Evolutionary conservation across 2,113 vertebrate species (phyloP).

Genomic region (Actinemys pallida): DNA sequence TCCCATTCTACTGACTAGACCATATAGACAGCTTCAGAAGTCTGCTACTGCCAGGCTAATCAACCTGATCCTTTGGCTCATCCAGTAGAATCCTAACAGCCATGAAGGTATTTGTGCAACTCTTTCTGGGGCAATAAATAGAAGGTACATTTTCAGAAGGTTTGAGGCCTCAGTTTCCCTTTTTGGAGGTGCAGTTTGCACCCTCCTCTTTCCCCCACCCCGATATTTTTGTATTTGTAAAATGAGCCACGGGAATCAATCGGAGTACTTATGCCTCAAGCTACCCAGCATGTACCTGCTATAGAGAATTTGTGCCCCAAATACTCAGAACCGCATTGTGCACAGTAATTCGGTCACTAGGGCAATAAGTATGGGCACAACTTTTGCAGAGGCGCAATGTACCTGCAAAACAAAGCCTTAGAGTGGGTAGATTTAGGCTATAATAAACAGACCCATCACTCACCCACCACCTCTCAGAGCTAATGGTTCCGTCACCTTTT

Average conservation of each 20-base stretch:
- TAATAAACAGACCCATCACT: not conserved
- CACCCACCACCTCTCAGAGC: not conserved
- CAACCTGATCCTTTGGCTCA: conserved; percentile 40
- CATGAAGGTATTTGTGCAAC: conserved; percentile 20
- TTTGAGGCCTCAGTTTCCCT: conserved; percentile 10
- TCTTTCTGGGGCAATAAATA: not conserved
- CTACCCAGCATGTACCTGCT: not conserved
- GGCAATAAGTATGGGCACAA: not conserved
- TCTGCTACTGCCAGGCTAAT: not conserved
- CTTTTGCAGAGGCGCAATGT: not conserved
- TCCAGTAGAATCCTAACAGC: not conserved
- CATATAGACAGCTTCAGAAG: not conserved
- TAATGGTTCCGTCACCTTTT: not conserved
- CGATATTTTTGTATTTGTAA: not conserved
- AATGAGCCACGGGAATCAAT: not conserved
- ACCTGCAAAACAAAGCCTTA: not conserved
- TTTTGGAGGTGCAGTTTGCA: not conserved
- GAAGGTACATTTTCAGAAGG: conserved; percentile 6
- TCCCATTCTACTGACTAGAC: not conserved
- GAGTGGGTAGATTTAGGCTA: not conserved
- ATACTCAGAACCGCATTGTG: not conserved
- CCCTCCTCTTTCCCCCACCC: not conserved
- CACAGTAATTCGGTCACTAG: not conserved
- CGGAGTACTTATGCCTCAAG: not conserved
- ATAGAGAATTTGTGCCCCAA: not conserved